These are phyloP conservation scores for Phoxinus phoxinus DNA, from an alignment of 2,113 vertebrate genomes.

Conservation along the genomic window DNA sequence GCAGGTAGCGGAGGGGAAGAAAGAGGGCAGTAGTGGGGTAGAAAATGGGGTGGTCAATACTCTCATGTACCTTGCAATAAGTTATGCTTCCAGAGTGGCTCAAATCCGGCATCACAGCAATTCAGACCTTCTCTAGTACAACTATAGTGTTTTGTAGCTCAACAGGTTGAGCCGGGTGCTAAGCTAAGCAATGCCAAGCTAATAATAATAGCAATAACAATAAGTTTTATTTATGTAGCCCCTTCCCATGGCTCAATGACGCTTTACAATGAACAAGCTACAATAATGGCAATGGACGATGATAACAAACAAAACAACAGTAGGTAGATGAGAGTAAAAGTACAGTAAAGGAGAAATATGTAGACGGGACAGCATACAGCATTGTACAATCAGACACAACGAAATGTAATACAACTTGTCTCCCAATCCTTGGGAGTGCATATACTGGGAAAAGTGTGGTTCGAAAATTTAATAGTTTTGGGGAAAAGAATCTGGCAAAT, in stretches of 20 bases:
- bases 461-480: not conserved
- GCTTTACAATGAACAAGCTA: no score
- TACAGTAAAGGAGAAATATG: no score
- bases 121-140: not conserved
- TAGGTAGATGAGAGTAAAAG: no score
- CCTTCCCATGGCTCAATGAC: no score
- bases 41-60: not conserved
- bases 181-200: not conserved
- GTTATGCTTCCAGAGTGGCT: not conserved
- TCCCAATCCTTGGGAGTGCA: not conserved
- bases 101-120: not conserved
- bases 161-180: not conserved
- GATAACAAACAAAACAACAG: no score
- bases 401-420: no score
- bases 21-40: constrained; percentile 22
- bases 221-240: no score
- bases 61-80: constrained; percentile 1
- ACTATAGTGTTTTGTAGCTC: not conserved
- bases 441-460: not conserved
- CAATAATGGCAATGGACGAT: no score
- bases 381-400: no score
- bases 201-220: no score
- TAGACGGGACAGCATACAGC: no score
- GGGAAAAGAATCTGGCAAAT: not conserved
- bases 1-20: constrained; percentile 25